Conservation (phyloP, 2,797 vertebrate genomes). For the Leptodactylus fallax region DNA sequence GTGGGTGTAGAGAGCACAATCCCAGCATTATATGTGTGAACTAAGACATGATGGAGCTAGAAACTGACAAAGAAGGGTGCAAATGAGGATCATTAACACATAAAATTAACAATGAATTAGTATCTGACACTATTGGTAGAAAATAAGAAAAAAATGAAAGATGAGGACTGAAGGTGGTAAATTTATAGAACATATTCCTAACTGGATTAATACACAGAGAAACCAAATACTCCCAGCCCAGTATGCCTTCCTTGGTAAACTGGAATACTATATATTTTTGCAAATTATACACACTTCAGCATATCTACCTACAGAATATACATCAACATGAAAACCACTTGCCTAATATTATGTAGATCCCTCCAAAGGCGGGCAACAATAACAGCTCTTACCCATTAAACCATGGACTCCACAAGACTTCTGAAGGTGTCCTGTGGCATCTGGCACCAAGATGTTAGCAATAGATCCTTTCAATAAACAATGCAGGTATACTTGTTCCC, state of each 20-base stretch:
- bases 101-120: neutral
- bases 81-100: neutral
- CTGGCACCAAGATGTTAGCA: no score
- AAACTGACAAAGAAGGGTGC: neutral
- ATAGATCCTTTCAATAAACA: no score
- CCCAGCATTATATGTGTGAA: constrained; percentile 24
- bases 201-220: neutral
- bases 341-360: no score
- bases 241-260: neutral
- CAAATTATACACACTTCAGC: neutral
- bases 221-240: neutral
- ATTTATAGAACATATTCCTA: no score
- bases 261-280: neutral
- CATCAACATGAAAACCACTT: no score
- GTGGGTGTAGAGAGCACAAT: constrained; percentile 43
- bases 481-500: no score
- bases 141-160: neutral
- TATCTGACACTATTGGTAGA: neutral
- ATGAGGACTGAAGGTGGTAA: neutral
- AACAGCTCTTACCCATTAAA: no score
- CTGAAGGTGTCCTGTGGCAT: no score
- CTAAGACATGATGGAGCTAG: neutral
- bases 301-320: no score
- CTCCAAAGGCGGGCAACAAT: no score
- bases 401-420: no score